Conservation (phyloP, 2,113 vertebrate species). For the Gavialis gangeticus region DNA sequence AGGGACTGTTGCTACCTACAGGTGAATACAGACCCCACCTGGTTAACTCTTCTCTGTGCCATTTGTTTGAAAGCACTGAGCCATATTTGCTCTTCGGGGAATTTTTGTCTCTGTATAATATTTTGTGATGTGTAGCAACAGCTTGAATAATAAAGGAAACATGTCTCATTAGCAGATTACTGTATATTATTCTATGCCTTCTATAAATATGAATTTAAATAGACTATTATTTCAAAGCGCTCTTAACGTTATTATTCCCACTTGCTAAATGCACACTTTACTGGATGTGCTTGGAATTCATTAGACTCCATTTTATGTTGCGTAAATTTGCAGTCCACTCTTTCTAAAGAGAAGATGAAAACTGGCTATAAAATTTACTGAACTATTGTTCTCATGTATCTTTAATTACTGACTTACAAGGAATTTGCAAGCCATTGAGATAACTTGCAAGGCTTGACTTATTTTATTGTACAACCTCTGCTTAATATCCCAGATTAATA, state of each 20-base stretch:
- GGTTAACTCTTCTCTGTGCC: background rate
- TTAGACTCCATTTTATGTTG: conserved; percentile 76
- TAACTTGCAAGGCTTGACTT: conserved; percentile 48
- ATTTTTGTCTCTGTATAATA: background rate
- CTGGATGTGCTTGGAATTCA: conserved; percentile 72
- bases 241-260: conserved; percentile 74
- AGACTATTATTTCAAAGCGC: conserved; percentile 64
- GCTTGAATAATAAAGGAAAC: background rate
- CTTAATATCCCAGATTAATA: conserved; percentile 65
- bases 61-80: background rate
- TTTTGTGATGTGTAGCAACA: background rate
- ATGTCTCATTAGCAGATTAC: conserved; percentile 26
- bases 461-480: conserved; percentile 51
- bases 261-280: conserved; percentile 60
- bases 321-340: conserved; percentile 70
- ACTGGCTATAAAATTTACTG: conserved; percentile 71
- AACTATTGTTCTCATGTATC: conserved; percentile 50
- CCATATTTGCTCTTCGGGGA: background rate
- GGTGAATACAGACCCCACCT: background rate
- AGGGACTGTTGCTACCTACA: too few species aligned
- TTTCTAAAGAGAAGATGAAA: conserved; percentile 76
- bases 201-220: conserved; percentile 78
- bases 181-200: background rate
- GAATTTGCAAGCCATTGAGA: conserved; percentile 58
- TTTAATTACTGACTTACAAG: conserved; percentile 72